Conservation (phyloP, 2,888 invertebrate genomes). For the Drosophila neoperkinsi region DNA sequence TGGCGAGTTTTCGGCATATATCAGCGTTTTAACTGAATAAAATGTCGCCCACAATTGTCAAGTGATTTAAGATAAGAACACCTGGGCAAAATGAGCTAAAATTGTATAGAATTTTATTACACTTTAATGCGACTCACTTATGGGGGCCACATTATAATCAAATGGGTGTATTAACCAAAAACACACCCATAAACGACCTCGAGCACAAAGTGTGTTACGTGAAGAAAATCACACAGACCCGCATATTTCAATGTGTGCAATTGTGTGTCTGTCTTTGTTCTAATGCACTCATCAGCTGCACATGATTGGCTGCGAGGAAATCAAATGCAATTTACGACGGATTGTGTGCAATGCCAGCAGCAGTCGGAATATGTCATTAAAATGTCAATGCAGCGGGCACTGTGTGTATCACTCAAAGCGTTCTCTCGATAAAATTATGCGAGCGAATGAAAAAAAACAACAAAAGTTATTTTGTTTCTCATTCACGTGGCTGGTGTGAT, state of each 20-base stretch:
- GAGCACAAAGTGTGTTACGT: conserved; percentile 29
- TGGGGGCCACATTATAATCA: conserved; percentile 16
- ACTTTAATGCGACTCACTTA: conserved; percentile 3
- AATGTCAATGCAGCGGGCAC: conserved; percentile 30
- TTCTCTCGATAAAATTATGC: not conserved
- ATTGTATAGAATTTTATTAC: conserved; percentile 1
- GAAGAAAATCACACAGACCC: conserved; percentile 51
- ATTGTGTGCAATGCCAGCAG: conserved; percentile 64
- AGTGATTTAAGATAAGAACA: not conserved
- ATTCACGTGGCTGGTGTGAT: conserved; percentile 9
- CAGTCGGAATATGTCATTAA: conserved; percentile 31
- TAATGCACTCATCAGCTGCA: conserved; percentile 53
- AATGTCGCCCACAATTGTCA: not conserved
- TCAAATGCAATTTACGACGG: conserved; percentile 31
- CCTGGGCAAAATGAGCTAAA: not conserved
- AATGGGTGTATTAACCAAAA: conserved; percentile 3
- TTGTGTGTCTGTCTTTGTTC: not conserved
- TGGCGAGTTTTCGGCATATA: too few species aligned
- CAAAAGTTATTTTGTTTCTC: not conserved
- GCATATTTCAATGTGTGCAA: conserved; percentile 37
- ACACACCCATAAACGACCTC: conserved; percentile 49
- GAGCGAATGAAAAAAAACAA: not conserved
- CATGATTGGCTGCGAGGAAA: conserved; percentile 26
- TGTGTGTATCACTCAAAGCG: conserved; percentile 24
- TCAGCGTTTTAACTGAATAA: not conserved